Percentiles rank a stretch among this genome's conserved stretches.
phyloP scores from a whole-genome alignment of 2,113 vertebrate genomes.

The Sphyrna mokarran region DNA sequence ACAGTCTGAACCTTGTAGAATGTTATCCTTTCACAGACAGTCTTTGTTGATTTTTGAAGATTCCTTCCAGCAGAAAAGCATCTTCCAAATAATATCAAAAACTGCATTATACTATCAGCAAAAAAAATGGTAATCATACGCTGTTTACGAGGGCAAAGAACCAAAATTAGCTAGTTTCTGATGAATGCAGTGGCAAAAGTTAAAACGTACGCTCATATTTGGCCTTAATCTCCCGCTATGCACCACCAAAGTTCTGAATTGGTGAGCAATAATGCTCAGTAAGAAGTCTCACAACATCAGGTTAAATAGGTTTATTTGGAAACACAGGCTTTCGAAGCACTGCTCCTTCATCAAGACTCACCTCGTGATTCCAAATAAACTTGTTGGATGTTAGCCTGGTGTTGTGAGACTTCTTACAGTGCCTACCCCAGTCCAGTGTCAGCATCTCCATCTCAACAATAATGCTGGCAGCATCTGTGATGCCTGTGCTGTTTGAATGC shows the following conservation, averaged over 20 bases:
- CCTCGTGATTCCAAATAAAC: too few species aligned
- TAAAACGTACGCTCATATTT: neutral
- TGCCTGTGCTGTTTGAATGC: neutral
- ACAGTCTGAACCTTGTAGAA: neutral
- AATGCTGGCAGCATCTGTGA: neutral
- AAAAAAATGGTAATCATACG: neutral
- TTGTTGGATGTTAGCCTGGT: too few species aligned
- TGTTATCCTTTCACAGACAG: neutral
- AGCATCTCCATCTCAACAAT: neutral
- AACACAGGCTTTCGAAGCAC: too few species aligned
- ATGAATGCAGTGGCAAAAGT: neutral
- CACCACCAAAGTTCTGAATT: neutral
- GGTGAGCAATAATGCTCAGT: neutral
- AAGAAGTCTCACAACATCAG: too few species aligned
- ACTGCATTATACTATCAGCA: neutral
- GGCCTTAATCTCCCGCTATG: neutral
- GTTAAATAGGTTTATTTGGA: too few species aligned
- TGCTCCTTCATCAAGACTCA: too few species aligned
- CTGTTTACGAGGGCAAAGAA: conserved; percentile 25
- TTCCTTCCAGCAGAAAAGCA: neutral
- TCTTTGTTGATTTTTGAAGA: neutral
- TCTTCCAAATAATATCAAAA: neutral
- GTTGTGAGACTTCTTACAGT: too few species aligned
- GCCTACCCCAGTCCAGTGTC: too few species aligned
- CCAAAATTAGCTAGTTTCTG: neutral